Conservation (phyloP, 37 sponge, comb jelly and placozoan species). For the Bolinopsis microptera region DNA sequence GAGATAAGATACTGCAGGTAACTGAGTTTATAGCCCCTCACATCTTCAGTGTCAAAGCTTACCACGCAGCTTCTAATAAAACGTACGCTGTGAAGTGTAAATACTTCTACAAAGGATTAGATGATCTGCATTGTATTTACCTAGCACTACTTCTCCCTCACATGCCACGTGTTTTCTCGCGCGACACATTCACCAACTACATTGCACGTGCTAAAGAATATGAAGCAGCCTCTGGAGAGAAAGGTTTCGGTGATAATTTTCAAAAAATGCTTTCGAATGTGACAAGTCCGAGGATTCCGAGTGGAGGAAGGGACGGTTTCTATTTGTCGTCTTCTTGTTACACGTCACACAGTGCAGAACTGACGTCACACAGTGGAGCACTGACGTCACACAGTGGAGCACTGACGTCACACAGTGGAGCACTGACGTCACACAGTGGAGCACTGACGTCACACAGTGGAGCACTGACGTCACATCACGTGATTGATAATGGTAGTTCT, state of each 20-base stretch:
- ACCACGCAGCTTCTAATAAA: background rate
- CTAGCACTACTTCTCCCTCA: background rate
- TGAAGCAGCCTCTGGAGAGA: background rate
- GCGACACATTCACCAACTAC: background rate
- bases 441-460: too few species aligned
- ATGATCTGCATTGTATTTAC: background rate
- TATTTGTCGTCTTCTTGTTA: constrained; percentile 1
- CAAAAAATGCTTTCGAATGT: background rate
- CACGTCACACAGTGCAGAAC: too few species aligned
- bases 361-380: too few species aligned
- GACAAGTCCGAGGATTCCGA: background rate
- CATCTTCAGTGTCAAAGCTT: background rate
- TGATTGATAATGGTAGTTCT: too few species aligned
- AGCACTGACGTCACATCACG: too few species aligned
- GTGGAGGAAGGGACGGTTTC: background rate
- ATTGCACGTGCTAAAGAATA: background rate
- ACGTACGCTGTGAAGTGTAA: background rate
- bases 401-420: too few species aligned
- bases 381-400: too few species aligned
- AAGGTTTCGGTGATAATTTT: background rate
- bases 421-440: too few species aligned
- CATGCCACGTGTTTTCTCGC: background rate
- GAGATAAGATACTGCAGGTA: background rate
- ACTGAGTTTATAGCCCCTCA: background rate
- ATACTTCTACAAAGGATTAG: background rate